Evolutionary conservation across 2,113 vertebrate genomes (phyloP), one percentile per base, ranked within the genome.

Genomic region (Cottus gobio): DNA sequence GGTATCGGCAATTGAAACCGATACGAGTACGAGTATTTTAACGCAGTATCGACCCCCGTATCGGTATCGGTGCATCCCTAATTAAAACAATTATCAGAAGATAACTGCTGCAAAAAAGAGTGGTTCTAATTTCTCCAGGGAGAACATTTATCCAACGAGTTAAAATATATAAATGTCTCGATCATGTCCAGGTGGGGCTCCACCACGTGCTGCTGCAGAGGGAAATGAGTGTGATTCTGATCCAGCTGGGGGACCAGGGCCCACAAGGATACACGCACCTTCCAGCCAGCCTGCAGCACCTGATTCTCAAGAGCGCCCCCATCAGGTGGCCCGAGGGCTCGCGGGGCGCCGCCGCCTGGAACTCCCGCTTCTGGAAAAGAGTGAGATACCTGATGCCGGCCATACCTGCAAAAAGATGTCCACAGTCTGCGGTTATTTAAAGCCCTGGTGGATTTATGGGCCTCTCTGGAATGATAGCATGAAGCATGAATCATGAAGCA

Each of bases 351-450:
- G 22, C 71, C 0, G 84, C 82, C 0, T 84, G 87, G 10, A 94
- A 90, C 71, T 95, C 93, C 1, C 90, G 69, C 61, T 97, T 98
- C 83, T 97, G 97, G 97, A 98, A 98, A 84, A 94, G 86, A 24
- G 95, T 98, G 16, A 92, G 96, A 30, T 98, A 96, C 61, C 93
- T 75, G 62, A 98, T 98, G 96, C 97, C 96, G 2, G 79, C 76
- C 1, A 83, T 0, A 2, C 87, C 91, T 0, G 69, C 80, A 6
- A 73, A 6, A 13, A 65, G 50, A 30, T 4, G 4, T 39, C 7
- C 0, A 39, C 24, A 15, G 3, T 28, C 74, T 16, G 15, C 5
- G 6, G 4, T 78, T 1, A 2, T 88, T 4, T 90, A 42, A 88
- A 50, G 36, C 7, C 1, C 4, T 5, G 20, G 1, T 39, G 28